A percentile compares a stretch with the other conserved stretches of the same genome.
Evolutionary conservation across 2,113 vertebrate species (phyloP).

Genomic region (Pelvicachromis taeniatus): DNA sequence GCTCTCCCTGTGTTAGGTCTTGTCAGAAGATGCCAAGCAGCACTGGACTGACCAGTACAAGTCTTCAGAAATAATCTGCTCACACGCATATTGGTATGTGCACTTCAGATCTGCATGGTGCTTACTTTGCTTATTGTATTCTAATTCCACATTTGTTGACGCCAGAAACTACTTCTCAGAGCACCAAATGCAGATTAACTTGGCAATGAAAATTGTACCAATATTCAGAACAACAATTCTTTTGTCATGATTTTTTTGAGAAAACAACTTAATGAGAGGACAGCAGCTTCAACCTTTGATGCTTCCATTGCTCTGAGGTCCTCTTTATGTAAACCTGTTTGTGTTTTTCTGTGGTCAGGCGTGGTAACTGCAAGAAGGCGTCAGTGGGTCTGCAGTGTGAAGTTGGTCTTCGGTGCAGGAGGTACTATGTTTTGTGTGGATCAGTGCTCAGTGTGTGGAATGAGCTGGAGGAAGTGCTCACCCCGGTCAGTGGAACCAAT

Average conservation of each 20-base stretch:
- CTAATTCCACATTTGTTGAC: background rate
- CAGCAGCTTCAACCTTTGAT: background rate
- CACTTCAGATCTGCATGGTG: background rate
- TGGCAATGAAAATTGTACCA: background rate
- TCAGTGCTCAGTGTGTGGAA: constrained; percentile 98
- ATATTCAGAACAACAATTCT: background rate
- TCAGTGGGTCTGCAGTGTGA: constrained; percentile 93
- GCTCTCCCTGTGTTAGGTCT: constrained; percentile 70
- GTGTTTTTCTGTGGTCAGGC: constrained; percentile 67
- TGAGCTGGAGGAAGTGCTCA: constrained; percentile 92
- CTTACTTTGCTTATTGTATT: background rate
- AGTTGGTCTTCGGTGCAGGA: constrained; percentile 90
- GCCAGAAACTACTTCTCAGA: background rate
- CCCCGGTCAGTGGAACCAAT: constrained; percentile 91
- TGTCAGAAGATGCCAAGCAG: constrained; percentile 89
- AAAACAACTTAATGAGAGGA: background rate
- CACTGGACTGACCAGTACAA: constrained; percentile 94
- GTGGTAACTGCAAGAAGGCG: constrained; percentile 97
- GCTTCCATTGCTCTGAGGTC: background rate
- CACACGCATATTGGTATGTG: constrained; percentile 92
- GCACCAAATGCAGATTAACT: background rate
- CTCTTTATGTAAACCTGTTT: background rate
- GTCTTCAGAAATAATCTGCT: constrained; percentile 90
- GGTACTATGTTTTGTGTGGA: constrained; percentile 90
- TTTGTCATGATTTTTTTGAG: background rate